phyloP scores from a whole-genome alignment of 2,113 vertebrate genomes.

The Notothenia rossii region DNA sequence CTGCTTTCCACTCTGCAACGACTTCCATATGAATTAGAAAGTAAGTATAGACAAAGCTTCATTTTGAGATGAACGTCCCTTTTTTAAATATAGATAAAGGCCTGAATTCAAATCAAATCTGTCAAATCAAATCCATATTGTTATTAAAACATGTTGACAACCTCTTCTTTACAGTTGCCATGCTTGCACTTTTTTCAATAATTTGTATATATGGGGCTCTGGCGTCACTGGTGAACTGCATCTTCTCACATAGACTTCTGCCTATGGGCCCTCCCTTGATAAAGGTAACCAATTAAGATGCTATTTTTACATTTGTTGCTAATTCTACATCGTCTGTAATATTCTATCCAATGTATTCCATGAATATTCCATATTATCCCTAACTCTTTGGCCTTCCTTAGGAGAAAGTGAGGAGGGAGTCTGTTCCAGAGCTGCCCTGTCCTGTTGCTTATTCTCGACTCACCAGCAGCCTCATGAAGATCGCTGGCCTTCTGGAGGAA shows the following conservation, averaged over 20 bases:
- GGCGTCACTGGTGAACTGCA: constrained; percentile 85
- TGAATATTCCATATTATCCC: not conserved
- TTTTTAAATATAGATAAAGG: not conserved
- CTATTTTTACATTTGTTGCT: not conserved
- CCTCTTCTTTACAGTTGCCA: constrained; percentile 79
- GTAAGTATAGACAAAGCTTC: constrained; percentile 71
- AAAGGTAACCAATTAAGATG: constrained; percentile 76
- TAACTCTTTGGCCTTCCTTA: constrained; percentile 19
- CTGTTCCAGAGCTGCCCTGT: constrained; percentile 72
- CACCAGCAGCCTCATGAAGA: constrained; percentile 86
- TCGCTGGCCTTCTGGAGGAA: constrained; percentile 83
- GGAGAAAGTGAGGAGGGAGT: constrained; percentile 62
- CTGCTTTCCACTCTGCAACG: constrained; percentile 87
- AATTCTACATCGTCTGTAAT: not conserved
- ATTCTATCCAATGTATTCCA: not conserved
- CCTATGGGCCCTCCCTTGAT: constrained; percentile 85
- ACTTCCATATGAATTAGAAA: constrained; percentile 87
- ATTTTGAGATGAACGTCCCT: not conserved
- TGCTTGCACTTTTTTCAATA: constrained; percentile 83
- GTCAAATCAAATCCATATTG: not conserved
- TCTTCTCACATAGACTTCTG: constrained; percentile 84
- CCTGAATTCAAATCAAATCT: not conserved
- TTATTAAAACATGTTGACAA: not conserved
- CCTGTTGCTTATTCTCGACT: constrained; percentile 80
- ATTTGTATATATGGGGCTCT: constrained; percentile 87